Evolutionary conservation across 2,797 vertebrate genomes (phyloP).

Genomic region (Pteropus rufus): DNA sequence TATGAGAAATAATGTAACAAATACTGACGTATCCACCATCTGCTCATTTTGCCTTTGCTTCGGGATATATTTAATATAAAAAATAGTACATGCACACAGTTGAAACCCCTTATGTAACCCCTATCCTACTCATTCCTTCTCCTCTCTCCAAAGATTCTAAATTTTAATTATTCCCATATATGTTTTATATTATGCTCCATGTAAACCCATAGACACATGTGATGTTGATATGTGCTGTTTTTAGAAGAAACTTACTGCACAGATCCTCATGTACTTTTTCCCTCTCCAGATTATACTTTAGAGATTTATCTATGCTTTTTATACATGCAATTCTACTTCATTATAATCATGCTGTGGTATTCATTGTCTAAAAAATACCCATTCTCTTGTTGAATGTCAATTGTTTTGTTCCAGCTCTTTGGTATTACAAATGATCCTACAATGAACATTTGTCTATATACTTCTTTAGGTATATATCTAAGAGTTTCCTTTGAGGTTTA

Average conservation of each 20-base stretch:
- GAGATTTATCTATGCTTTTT: not conserved
- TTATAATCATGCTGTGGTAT: not conserved
- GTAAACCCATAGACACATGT: not conserved
- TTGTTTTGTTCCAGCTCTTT: not conserved
- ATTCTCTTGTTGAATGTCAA: not conserved
- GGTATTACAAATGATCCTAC: not conserved
- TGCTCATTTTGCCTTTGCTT: not conserved
- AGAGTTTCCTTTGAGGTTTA: not conserved
- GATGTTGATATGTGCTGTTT: too few species aligned
- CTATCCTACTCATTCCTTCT: not conserved
- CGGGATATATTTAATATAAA: not conserved
- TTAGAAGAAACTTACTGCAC: not conserved
- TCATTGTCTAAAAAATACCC: not conserved
- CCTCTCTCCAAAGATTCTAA: not conserved
- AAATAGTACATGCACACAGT: not conserved
- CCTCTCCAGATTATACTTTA: not conserved
- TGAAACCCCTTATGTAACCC: not conserved
- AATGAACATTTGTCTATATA: too few species aligned
- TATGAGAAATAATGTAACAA: not conserved
- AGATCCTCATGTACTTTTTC: not conserved
- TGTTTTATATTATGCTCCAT: not conserved
- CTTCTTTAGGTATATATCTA: not conserved
- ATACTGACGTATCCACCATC: not conserved
- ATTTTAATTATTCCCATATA: not conserved
- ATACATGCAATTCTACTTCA: not conserved